A percentile compares a stretch with the other conserved stretches of the same genome.
phyloP scores from a whole-genome alignment of 2,113 vertebrate genomes.

The Psittacula cyanocephala region DNA sequence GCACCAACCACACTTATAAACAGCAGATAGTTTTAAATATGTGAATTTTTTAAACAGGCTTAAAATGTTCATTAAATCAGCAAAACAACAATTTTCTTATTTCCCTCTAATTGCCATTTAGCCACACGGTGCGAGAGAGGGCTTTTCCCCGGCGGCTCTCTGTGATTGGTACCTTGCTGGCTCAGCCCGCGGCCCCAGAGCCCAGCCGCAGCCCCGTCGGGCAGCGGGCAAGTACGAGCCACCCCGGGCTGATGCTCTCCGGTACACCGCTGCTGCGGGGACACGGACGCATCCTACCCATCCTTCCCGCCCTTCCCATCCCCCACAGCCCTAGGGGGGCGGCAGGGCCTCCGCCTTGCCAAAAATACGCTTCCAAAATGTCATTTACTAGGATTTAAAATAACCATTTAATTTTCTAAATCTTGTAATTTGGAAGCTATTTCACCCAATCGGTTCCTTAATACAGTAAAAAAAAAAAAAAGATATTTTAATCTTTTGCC shows the following conservation, averaged over 20 bases:
- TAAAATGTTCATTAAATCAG: slow-evolving; percentile 81
- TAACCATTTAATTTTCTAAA: background rate
- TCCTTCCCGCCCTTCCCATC: background rate
- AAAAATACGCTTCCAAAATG: background rate
- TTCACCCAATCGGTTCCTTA: background rate
- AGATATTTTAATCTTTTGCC: background rate
- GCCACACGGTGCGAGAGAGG: slow-evolving; percentile 59
- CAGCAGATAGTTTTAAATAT: slow-evolving; percentile 70
- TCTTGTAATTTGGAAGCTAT: background rate
- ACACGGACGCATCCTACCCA: background rate
- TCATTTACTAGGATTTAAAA: slow-evolving; percentile 5
- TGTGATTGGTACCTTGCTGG: slow-evolving; percentile 1
- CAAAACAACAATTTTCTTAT: slow-evolving; percentile 80
- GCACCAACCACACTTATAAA: slow-evolving; percentile 68
- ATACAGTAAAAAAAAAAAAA: background rate
- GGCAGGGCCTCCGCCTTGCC: slow-evolving; percentile 25
- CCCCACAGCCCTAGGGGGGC: background rate
- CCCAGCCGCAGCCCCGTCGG: slow-evolving; percentile 22
- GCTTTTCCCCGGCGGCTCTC: slow-evolving; percentile 28
- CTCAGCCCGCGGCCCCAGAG: background rate
- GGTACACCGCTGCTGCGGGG: background rate
- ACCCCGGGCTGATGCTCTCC: slow-evolving; percentile 30
- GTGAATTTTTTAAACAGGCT: slow-evolving; percentile 67
- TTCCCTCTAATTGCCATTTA: slow-evolving; percentile 79
- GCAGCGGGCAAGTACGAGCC: background rate